Evolutionary conservation across 2,113 vertebrate species (phyloP).

Genomic region (Mus pahari): DNA sequence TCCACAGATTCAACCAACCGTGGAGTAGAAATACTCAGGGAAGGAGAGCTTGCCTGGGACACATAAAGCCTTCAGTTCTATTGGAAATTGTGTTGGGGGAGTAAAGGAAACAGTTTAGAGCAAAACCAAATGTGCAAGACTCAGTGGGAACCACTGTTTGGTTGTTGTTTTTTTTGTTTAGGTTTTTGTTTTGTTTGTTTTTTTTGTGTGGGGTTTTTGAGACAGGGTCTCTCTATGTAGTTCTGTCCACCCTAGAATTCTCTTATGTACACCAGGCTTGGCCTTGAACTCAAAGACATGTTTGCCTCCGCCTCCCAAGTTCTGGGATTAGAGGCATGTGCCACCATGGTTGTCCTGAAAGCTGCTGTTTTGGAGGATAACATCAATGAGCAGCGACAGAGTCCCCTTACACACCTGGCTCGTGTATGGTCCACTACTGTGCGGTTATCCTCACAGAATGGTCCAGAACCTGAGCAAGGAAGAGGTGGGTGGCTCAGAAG

Average conservation of each 20-base stretch:
- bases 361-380: background rate
- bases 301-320: background rate
- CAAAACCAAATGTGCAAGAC: background rate
- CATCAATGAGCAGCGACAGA: background rate
- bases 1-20: background rate
- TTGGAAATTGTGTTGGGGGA: background rate
- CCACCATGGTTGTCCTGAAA: background rate
- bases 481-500: background rate
- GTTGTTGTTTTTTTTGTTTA: no score
- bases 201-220: background rate
- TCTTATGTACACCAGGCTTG: background rate
- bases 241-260: background rate
- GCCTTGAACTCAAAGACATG: background rate
- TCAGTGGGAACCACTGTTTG: background rate
- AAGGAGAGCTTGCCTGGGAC: background rate
- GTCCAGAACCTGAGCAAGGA: slow-evolving; percentile 1
- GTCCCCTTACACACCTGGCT: background rate
- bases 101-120: background rate
- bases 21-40: background rate
- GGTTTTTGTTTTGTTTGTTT: background rate
- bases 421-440: background rate
- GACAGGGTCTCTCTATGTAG: background rate
- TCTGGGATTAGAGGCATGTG: background rate
- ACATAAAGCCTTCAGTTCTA: background rate
- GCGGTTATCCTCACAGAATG: background rate